These are phyloP conservation scores for Podilymbus podiceps DNA, from an alignment of 2,113 vertebrate species.

Conservation along the genomic window DNA sequence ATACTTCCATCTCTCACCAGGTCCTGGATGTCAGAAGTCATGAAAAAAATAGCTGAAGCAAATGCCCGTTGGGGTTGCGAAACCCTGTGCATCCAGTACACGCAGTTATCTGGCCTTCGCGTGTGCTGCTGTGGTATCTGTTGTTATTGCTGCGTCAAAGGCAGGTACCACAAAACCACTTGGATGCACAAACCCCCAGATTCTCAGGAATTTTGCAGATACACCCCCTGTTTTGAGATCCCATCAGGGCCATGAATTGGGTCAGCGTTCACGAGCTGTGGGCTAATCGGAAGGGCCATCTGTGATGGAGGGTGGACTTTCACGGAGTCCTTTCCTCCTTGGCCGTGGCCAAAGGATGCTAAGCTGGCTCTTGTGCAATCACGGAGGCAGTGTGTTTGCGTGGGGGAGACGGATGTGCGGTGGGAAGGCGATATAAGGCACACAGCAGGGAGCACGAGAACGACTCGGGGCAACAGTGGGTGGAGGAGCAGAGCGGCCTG, in stretches of 20 bases:
- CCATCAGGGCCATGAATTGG: not conserved
- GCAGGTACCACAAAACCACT: not conserved
- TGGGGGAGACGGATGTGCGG: not conserved
- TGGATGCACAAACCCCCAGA: not conserved
- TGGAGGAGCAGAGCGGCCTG: not conserved
- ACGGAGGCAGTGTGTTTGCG: not conserved
- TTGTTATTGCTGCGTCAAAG: not conserved
- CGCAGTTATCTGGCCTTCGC: not conserved
- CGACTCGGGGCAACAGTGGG: rapidly evolving
- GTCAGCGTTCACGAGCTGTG: rapidly evolving
- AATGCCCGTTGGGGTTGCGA: rapidly evolving
- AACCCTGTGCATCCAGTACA: rapidly evolving
- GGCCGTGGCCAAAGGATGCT: not conserved
- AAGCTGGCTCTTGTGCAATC: constrained; percentile 16
- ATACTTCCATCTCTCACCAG: not conserved
- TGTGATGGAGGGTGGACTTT: rapidly evolving
- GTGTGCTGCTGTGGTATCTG: rapidly evolving
- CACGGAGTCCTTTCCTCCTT: not conserved
- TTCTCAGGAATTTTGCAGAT: not conserved
- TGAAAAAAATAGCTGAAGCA: not conserved
- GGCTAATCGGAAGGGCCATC: rapidly evolving
- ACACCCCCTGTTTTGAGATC: not conserved
- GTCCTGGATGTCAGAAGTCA: not conserved
- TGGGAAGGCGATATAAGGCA: constrained; percentile 16
- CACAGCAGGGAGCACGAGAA: rapidly evolving